Evolutionary conservation across 2,113 vertebrate genomes (phyloP).

Genomic region (Apteryx mantelli): DNA sequence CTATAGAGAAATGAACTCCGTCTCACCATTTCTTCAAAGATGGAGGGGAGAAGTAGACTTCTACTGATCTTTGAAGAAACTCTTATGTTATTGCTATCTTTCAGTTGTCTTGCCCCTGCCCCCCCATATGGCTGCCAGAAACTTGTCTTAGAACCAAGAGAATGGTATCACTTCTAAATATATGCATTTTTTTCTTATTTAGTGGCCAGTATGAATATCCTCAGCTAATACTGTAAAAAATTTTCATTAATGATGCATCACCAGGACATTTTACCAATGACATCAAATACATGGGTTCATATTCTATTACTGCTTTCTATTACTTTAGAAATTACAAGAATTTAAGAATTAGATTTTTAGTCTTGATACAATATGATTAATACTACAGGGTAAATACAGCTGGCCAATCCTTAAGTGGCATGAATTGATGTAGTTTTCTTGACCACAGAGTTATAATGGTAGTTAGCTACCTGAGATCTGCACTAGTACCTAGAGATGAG

Average conservation of each 20-base stretch:
- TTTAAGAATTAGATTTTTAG: background rate
- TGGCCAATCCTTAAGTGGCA: background rate
- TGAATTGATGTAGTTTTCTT: background rate
- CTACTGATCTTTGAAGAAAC: background rate
- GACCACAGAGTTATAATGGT: background rate
- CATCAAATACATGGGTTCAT: background rate
- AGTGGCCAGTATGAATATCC: background rate
- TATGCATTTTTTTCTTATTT: background rate
- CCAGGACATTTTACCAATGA: background rate
- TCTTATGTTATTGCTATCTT: background rate
- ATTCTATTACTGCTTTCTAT: background rate
- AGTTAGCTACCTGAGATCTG: background rate
- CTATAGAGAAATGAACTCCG: slow-evolving; percentile 6
- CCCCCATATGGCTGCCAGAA: background rate
- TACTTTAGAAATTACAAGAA: background rate
- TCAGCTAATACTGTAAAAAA: background rate
- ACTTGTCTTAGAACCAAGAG: background rate
- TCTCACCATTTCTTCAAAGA: slow-evolving; percentile 16
- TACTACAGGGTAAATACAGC: background rate
- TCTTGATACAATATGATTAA: background rate
- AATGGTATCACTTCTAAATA: background rate
- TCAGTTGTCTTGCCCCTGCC: background rate
- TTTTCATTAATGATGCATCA: background rate
- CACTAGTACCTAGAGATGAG: background rate
- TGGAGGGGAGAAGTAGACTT: slow-evolving; percentile 1